phyloP scores from a whole-genome alignment of 2,888 invertebrate genomes.

The Endomychus coccineus region DNA sequence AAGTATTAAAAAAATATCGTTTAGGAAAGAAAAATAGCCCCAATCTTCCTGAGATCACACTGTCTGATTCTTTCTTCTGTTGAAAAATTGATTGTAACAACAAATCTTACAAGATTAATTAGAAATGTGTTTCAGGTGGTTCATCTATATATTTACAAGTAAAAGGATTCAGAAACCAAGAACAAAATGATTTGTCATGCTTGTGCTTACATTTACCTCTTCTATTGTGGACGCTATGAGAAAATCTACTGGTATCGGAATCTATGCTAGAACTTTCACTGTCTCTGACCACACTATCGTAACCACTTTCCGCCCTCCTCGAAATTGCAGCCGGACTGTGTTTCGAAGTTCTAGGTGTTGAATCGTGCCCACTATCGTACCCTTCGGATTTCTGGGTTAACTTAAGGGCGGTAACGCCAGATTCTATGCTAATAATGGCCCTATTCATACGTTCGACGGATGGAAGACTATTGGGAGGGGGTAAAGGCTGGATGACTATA shows the following conservation, averaged over 20 bases:
- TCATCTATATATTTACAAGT: conserved; percentile 68
- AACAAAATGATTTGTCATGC: conserved; percentile 63
- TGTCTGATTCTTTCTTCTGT: conserved; percentile 18
- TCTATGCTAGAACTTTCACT: conserved; percentile 83
- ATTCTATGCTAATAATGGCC: conserved; percentile 55
- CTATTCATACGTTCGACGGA: conserved; percentile 57
- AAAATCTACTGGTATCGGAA: conserved; percentile 54
- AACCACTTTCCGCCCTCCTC: conserved; percentile 79
- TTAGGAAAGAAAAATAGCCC: conserved; percentile 14
- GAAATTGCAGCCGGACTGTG: conserved; percentile 73
- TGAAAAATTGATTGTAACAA: conserved; percentile 12
- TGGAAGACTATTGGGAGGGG: conserved; percentile 54
- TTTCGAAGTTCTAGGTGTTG: conserved; percentile 74
- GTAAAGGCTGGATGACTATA: conserved; percentile 40
- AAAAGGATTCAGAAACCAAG: conserved; percentile 69
- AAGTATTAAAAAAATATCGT: conserved; percentile 1
- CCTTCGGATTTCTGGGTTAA: conserved; percentile 54
- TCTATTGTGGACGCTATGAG: conserved; percentile 37
- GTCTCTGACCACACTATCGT: conserved; percentile 84
- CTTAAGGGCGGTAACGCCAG: conserved; percentile 57
- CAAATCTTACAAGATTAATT: conserved; percentile 18
- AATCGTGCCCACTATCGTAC: conserved; percentile 78
- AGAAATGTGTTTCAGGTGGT: conserved; percentile 44
- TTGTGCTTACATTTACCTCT: conserved; percentile 60
- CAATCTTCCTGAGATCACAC: conserved; percentile 23